Percentiles rank a stretch among this genome's conserved stretches.
These are phyloP conservation scores for Nerophis ophidion DNA, from an alignment of 2,113 vertebrate genomes.

Conservation along the genomic window DNA sequence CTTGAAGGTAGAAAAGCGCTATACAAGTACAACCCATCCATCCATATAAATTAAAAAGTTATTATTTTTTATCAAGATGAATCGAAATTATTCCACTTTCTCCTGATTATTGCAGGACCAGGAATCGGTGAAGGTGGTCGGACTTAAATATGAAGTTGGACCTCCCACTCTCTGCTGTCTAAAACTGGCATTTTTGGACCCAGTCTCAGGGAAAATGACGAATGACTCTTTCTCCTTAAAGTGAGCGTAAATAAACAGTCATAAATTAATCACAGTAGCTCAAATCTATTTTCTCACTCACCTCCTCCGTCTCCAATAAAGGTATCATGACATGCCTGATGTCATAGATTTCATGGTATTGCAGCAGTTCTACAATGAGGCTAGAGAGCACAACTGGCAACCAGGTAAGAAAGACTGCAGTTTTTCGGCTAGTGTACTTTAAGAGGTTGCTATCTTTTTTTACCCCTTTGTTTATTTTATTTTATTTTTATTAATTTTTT, in stretches of 20 bases:
- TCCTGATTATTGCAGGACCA: constrained; percentile 79
- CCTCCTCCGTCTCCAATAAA: constrained; percentile 33
- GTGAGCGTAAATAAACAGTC: constrained; percentile 66
- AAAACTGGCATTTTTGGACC: constrained; percentile 94
- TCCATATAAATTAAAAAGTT: too few relatives aligned
- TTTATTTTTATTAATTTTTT: too few relatives aligned
- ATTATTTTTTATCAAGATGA: background rate
- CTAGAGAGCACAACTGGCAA: constrained; percentile 96
- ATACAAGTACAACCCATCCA: too few relatives aligned
- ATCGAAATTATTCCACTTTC: background rate
- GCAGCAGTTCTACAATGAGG: constrained; percentile 96
- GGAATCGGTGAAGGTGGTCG: constrained; percentile 95
- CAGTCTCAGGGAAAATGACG: constrained; percentile 95
- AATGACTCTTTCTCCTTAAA: constrained; percentile 96
- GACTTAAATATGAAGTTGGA: constrained; percentile 96
- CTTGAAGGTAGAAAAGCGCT: too few relatives aligned
- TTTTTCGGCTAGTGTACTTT: background rate
- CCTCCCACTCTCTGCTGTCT: constrained; percentile 95
- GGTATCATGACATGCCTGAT: constrained; percentile 99
- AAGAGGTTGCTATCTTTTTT: background rate
- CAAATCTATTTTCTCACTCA: background rate
- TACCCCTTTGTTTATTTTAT: too few relatives aligned
- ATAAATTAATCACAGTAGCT: background rate
- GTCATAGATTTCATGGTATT: constrained; percentile 97
- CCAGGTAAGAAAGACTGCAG: constrained; percentile 71